phyloP scores from a whole-genome alignment of 2,888 invertebrate genomes.

The Cactoblastis cactorum region DNA sequence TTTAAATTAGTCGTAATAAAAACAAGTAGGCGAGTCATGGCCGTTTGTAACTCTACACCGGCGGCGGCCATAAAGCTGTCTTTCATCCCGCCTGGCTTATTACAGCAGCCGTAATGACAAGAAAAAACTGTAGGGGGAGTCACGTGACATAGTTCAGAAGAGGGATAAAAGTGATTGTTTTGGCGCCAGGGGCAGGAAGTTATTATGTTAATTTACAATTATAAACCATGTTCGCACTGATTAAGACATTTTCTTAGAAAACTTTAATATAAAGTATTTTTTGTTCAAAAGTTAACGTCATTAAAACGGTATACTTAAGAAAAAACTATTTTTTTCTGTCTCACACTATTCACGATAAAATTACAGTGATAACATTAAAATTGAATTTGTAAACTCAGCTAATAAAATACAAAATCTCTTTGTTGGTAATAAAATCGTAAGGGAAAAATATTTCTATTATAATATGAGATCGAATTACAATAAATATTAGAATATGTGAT shows the following conservation, averaged over 20 bases:
- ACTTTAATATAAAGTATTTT: no score
- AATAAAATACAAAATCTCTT: no score
- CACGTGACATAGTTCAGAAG: constrained; percentile 8
- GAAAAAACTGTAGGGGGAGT: constrained; percentile 18
- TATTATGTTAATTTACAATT: not conserved
- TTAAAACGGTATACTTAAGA: no score
- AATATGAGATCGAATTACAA: constrained; percentile 1
- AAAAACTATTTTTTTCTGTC: no score
- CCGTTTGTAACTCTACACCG: constrained; percentile 61
- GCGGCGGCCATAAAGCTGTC: constrained; percentile 59
- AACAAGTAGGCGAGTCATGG: constrained; percentile 51
- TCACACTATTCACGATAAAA: no score
- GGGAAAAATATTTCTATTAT: not conserved
- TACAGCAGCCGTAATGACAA: constrained; percentile 37
- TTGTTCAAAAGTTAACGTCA: no score
- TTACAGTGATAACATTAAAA: no score
- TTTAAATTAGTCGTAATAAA: constrained; percentile 54
- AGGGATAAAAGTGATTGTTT: not conserved
- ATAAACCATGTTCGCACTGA: no score
- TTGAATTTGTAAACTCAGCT: no score
- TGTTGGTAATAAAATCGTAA: no score
- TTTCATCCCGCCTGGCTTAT: constrained; percentile 66
- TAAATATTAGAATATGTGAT: not conserved
- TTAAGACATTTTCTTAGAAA: no score
- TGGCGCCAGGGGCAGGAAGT: not conserved